Percentiles rank a stretch among this genome's conserved stretches.
Conservation (phyloP, 2,797 vertebrate genomes). For the Cottoperca gobio region DNA sequence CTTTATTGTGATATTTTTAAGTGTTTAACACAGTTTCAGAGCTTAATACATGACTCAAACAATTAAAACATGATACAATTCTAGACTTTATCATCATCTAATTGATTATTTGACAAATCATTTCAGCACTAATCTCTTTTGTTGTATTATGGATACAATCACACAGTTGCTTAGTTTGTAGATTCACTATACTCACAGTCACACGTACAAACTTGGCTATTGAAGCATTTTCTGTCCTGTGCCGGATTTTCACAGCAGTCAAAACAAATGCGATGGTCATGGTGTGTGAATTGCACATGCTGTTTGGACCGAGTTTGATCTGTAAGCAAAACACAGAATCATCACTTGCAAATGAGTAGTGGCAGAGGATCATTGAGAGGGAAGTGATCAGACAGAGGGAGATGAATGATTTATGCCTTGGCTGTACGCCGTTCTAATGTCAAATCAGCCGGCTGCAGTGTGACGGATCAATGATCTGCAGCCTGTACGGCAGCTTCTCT, state of each 20-base stretch:
- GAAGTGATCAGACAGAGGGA: slow-evolving; percentile 59
- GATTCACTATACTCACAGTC: not conserved
- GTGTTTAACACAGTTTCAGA: too few relatives aligned
- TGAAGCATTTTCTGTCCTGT: slow-evolving; percentile 15
- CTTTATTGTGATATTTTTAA: too few relatives aligned
- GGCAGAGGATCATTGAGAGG: slow-evolving; percentile 65
- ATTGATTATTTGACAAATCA: not conserved
- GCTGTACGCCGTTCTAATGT: slow-evolving; percentile 39
- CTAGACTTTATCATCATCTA: not conserved
- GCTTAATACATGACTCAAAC: not conserved
- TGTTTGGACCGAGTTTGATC: slow-evolving; percentile 11
- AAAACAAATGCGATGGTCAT: slow-evolving; percentile 13
- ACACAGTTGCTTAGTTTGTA: not conserved
- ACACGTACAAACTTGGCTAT: slow-evolving; percentile 1
- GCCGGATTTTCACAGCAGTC: slow-evolving; percentile 39
- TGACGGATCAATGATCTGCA: slow-evolving; percentile 54
- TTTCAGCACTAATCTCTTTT: not conserved
- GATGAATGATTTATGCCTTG: slow-evolving; percentile 65
- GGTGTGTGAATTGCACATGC: slow-evolving; percentile 28
- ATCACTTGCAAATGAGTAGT: slow-evolving; percentile 53
- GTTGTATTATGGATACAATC: not conserved
- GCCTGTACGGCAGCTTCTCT: slow-evolving; percentile 19
- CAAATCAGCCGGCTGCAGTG: slow-evolving; percentile 38
- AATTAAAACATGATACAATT: not conserved
- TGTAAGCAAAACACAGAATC: slow-evolving; percentile 44